These are phyloP conservation scores for Aphis gossypii DNA, from an alignment of 1,140 invertebrate species.

Conservation along the genomic window DNA sequence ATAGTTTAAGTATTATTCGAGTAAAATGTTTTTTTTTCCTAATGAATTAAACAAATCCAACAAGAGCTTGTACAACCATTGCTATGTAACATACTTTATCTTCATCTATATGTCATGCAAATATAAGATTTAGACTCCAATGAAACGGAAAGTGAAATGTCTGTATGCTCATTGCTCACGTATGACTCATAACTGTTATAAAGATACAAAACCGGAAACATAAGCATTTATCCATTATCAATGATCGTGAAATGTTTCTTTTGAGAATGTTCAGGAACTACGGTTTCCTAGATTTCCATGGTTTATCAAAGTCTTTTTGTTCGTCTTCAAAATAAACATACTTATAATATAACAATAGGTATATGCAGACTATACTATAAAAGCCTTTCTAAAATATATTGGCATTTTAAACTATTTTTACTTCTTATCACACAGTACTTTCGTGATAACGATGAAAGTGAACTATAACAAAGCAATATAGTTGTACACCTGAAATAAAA, in stretches of 20 bases:
- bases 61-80: not conserved
- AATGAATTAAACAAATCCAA: not conserved
- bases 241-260: not conserved
- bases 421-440: not conserved
- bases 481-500: not conserved
- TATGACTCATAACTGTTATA: not conserved
- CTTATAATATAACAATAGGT: not conserved
- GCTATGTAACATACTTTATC: not conserved
- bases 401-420: not conserved
- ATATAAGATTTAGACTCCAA: not conserved
- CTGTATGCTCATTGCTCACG: not conserved
- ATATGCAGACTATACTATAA: not conserved
- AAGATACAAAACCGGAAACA: not conserved
- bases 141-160: not conserved
- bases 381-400: not conserved
- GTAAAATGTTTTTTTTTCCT: not conserved
- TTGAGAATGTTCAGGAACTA: not conserved
- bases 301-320: not conserved
- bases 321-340: not conserved
- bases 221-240: conserved; percentile 18
- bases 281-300: not conserved
- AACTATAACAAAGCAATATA: not conserved
- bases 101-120: not conserved
- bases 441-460: not conserved
- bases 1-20: not conserved